Evolutionary conservation across 1,140 invertebrate species (phyloP).

Genomic region (Drosophila parabipectinata): DNA sequence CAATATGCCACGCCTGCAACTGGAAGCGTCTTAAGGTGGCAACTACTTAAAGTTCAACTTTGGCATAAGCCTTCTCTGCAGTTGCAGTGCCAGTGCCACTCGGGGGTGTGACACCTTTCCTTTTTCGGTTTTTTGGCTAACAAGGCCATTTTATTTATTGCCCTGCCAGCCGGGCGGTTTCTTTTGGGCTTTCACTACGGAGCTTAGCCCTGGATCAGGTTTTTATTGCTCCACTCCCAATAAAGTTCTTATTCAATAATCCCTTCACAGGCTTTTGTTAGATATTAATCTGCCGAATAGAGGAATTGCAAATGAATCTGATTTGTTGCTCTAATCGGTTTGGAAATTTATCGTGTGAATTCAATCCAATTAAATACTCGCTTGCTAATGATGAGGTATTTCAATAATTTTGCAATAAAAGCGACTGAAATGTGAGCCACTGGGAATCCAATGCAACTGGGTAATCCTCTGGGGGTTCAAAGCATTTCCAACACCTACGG

Average conservation of each 20-base stretch:
- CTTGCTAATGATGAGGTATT: conserved; percentile 27
- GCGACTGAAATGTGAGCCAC: conserved; percentile 17
- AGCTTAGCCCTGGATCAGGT: conserved; percentile 5
- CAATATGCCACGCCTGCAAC: conserved; percentile 52
- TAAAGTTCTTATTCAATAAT: conserved; percentile 16
- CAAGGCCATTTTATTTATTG: conserved; percentile 71
- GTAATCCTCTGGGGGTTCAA: conserved; percentile 30
- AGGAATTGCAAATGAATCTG: conserved; percentile 8
- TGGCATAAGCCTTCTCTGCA: conserved; percentile 53
- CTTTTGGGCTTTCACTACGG: conserved; percentile 20
- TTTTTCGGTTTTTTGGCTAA: conserved; percentile 22
- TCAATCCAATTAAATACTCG: conserved; percentile 20
- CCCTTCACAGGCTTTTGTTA: not conserved
- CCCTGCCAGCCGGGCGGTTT: conserved; percentile 28
- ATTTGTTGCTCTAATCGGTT: conserved; percentile 13
- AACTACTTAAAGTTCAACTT: conserved; percentile 72
- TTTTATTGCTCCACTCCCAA: conserved; percentile 10
- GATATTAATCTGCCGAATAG: conserved; percentile 18
- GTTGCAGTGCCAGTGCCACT: conserved; percentile 1
- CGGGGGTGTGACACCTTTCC: conserved; percentile 38
- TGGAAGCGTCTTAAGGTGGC: conserved; percentile 68
- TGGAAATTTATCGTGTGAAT: conserved; percentile 34
- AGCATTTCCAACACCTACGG: conserved; percentile 30
- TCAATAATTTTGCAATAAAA: conserved; percentile 17
- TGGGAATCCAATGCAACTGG: conserved; percentile 20